Evolutionary conservation across 2,888 invertebrate species (phyloP), one percentile per base, ranked within the genome.

Genomic region (Lasioglossum morio): DNA sequence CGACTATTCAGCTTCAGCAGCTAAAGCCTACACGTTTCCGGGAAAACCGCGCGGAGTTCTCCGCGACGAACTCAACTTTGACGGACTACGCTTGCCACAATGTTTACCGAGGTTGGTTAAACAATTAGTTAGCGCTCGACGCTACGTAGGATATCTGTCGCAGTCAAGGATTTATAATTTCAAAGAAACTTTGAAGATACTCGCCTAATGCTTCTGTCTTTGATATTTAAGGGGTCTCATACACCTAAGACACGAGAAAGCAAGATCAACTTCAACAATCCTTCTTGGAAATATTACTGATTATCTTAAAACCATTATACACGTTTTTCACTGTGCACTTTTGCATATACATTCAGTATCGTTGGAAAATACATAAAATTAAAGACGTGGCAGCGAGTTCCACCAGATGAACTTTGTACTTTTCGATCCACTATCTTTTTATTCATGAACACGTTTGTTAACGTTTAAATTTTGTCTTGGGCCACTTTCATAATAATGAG

Each of bases 81-180:
- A 30, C 30, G 63, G 16, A 63, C 63, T 63, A 30, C 30, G 63
- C 63, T 63, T 30, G 63, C 63, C 30, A 63, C 63, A 30, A 63
- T 16, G 63, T 63, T 63, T 63, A 63, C 63, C 16, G 63, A 5
- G 60, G 60, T 63, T 63, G 2, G 27, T 30, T 30, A 63, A 63
- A 63, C 27, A 63, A 30, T 30, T 63, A 63, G 30, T 30, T 63
- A 63, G 14, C 63, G 63, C 27, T 63, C 16, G 30, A 63, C 30
- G 63, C 63, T 63, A 63, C 63, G 30, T 63, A 63, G 63, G 30
- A 30, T 63, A 30, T 63, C 30, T 30, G 63, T 63, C 63, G 14
- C 63, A 30, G 63, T 63, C 63, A 63, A 63, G 30, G 30, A 63
- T 63, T 63, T 16, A 63, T 63, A 30, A 72, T 27, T 72, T 72